phyloP scores from a whole-genome alignment of 2,797 vertebrate genomes.

The Nasua narica region DNA sequence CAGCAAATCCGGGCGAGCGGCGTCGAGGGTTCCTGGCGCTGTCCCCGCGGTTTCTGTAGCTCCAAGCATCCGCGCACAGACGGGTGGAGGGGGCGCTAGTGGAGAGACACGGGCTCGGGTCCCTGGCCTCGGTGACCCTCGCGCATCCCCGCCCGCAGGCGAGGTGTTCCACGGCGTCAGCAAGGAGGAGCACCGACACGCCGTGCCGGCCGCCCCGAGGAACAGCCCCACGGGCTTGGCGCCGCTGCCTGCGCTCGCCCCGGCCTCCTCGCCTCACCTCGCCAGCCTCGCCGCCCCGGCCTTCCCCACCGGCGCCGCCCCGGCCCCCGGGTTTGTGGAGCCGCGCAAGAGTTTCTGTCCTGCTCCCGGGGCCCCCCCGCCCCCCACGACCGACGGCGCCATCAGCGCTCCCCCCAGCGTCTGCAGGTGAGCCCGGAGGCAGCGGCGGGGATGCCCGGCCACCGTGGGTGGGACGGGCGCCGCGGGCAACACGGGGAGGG shows the following conservation, averaged over 20 bases:
- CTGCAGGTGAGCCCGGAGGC: slow-evolving; percentile 89
- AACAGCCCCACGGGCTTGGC: slow-evolving; percentile 91
- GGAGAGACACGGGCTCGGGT: no score
- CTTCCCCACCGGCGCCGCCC: slow-evolving; percentile 91
- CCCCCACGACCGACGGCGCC: slow-evolving; percentile 87
- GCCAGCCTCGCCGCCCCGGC: slow-evolving; percentile 89
- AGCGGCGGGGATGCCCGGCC: no score
- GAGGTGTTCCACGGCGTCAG: slow-evolving; percentile 95
- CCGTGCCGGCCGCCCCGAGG: slow-evolving; percentile 87
- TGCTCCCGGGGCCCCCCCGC: slow-evolving; percentile 88
- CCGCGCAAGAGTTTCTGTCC: slow-evolving; percentile 90
- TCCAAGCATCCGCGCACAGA: no score
- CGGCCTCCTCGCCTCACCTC: slow-evolving; percentile 89
- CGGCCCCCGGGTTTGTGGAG: slow-evolving; percentile 91
- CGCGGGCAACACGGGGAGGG: no score
- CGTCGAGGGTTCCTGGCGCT: neutral
- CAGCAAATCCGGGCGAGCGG: neutral
- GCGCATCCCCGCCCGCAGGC: slow-evolving; percentile 80
- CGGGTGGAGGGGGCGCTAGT: neutral
- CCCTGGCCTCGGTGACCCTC: neutral
- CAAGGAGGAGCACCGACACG: slow-evolving; percentile 94
- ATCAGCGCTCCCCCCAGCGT: slow-evolving; percentile 94
- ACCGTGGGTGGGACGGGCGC: no score
- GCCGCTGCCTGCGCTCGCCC: slow-evolving; percentile 89
- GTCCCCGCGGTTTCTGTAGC: neutral